A percentile compares a stretch with the other conserved stretches of the same genome.
These are phyloP conservation scores for Sepiola atlantica DNA, from an alignment of 2,888 invertebrate species.

Conservation along the genomic window DNA sequence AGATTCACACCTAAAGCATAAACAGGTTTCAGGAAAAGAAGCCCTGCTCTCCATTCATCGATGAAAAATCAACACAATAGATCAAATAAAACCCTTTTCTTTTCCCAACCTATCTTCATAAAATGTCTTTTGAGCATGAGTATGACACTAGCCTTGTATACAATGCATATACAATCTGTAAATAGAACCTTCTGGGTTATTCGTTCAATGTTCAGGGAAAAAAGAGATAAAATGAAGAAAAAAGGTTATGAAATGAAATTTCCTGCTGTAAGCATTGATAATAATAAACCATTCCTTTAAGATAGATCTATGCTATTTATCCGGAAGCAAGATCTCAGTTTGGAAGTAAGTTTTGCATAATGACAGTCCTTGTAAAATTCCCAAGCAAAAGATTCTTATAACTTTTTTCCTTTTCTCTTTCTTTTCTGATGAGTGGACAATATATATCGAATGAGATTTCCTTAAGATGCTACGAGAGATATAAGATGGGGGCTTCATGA, in stretches of 20 bases:
- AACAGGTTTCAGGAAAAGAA: background rate
- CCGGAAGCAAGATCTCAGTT: background rate
- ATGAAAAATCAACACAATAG: background rate
- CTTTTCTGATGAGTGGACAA: background rate
- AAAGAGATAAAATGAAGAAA: background rate
- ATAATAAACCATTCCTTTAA: background rate
- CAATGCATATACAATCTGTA: background rate
- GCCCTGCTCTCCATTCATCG: background rate
- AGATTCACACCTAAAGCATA: background rate
- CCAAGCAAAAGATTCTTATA: background rate
- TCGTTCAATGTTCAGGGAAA: background rate
- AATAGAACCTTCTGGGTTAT: background rate
- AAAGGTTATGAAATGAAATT: background rate
- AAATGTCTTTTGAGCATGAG: background rate
- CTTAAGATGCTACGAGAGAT: background rate
- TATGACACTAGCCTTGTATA: background rate
- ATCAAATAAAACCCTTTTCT: background rate
- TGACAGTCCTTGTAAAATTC: background rate
- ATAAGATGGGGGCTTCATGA: background rate
- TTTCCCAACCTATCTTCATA: background rate
- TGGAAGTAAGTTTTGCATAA: background rate
- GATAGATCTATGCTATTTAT: background rate
- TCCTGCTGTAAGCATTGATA: background rate
- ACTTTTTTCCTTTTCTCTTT: background rate
- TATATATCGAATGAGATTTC: background rate